Evolutionary conservation across 2,113 vertebrate species (phyloP).

Genomic region (Lota lota): DNA sequence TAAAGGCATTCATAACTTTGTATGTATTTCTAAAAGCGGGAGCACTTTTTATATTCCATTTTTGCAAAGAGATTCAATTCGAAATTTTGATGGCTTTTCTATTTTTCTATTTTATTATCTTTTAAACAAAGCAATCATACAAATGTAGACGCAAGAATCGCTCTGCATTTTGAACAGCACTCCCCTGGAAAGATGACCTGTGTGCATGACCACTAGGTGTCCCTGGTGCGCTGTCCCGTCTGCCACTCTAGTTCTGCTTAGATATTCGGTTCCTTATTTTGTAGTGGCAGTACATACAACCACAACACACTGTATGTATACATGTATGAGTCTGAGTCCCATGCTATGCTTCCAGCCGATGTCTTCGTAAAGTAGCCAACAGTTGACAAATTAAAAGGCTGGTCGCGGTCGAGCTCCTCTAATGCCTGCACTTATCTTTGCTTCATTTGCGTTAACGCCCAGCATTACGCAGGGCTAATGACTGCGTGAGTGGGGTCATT

Average conservation of each 20-base stretch:
- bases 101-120: too few species aligned
- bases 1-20: too few species aligned
- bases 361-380: constrained; percentile 22
- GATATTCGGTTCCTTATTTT: constrained; percentile 12
- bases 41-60: too few species aligned
- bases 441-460: constrained; percentile 75
- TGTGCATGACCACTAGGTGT: constrained; percentile 63
- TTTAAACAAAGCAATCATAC: too few species aligned
- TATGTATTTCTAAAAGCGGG: too few species aligned
- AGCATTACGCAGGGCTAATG: constrained; percentile 67
- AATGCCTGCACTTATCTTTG: constrained; percentile 74
- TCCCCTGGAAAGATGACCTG: neutral
- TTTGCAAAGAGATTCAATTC: too few species aligned
- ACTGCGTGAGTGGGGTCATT: constrained; percentile 69
- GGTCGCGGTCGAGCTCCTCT: constrained; percentile 62
- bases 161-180: too few species aligned
- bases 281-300: constrained; percentile 21
- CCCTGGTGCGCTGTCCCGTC: constrained; percentile 48
- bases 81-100: too few species aligned
- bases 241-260: neutral
- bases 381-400: constrained; percentile 54
- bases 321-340: constrained; percentile 1
- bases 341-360: constrained; percentile 18
- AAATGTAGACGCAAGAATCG: too few species aligned
- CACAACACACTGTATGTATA: constrained; percentile 13